phyloP scores from a whole-genome alignment of 2,888 invertebrate genomes.

The Sipha maydis region DNA sequence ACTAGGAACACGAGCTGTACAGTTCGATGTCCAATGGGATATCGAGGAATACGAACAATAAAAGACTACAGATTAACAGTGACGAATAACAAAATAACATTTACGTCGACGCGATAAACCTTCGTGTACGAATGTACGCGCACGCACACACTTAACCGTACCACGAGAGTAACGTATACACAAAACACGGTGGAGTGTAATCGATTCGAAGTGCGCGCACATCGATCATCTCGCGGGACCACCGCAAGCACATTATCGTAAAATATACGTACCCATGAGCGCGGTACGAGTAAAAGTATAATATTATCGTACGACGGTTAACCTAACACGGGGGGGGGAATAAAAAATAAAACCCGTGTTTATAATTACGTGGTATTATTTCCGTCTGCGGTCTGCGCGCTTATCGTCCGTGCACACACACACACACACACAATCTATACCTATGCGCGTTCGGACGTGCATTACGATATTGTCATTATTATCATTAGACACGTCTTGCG shows the following conservation, averaged over 20 bases:
- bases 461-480: not conserved
- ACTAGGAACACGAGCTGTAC: too few relatives aligned
- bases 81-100: too few relatives aligned
- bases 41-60: too few relatives aligned
- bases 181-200: not conserved
- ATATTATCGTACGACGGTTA: not conserved
- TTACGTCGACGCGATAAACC: too few relatives aligned
- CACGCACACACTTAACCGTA: too few relatives aligned
- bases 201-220: not conserved
- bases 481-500: not conserved
- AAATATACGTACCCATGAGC: too few relatives aligned
- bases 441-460: not conserved
- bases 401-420: not conserved
- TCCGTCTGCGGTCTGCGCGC: not conserved
- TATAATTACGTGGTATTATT: not conserved
- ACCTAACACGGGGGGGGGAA: not conserved
- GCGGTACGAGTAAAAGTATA: too few relatives aligned
- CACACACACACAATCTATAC: not conserved
- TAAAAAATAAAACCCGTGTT: not conserved
- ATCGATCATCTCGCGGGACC: too few relatives aligned
- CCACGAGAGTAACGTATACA: too few relatives aligned
- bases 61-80: too few relatives aligned
- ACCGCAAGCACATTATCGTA: not conserved
- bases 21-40: too few relatives aligned
- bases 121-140: too few relatives aligned